Conservation (phyloP, 2,113 vertebrate genomes). For the Delphinapterus leucas region DNA sequence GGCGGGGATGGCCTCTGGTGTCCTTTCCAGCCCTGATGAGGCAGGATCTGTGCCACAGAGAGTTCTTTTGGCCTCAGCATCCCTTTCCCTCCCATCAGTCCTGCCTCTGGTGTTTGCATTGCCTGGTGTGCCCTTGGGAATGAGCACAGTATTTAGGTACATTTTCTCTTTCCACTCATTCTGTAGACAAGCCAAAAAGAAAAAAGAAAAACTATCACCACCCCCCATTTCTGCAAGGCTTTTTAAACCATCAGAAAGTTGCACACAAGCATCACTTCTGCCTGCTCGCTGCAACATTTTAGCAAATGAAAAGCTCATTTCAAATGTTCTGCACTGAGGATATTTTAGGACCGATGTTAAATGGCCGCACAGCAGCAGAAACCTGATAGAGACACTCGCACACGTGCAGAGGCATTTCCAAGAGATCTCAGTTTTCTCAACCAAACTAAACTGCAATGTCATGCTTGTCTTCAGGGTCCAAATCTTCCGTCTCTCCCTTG, state of each 20-base stretch:
- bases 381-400: neutral
- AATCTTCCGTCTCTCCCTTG: neutral
- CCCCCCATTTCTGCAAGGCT: neutral
- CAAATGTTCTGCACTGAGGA: slow-evolving; percentile 43
- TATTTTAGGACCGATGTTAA: neutral
- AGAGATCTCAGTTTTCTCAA: neutral
- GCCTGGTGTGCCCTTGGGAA: neutral
- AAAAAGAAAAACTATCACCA: neutral
- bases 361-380: neutral
- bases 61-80: neutral
- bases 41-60: neutral
- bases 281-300: neutral
- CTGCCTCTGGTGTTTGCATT: too few species aligned
- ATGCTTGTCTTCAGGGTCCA: neutral
- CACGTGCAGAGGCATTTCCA: neutral
- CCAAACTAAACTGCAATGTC: slow-evolving; percentile 8
- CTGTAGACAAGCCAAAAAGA: neutral
- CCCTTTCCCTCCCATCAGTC: fast-evolving
- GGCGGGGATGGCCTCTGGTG: neutral
- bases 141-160: too few species aligned
- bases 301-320: slow-evolving; percentile 28
- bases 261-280: neutral
- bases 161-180: neutral
- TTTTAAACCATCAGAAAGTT: neutral
- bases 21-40: neutral